phyloP scores from a whole-genome alignment of 2,888 invertebrate genomes.

The Hymenopus coronatus region DNA sequence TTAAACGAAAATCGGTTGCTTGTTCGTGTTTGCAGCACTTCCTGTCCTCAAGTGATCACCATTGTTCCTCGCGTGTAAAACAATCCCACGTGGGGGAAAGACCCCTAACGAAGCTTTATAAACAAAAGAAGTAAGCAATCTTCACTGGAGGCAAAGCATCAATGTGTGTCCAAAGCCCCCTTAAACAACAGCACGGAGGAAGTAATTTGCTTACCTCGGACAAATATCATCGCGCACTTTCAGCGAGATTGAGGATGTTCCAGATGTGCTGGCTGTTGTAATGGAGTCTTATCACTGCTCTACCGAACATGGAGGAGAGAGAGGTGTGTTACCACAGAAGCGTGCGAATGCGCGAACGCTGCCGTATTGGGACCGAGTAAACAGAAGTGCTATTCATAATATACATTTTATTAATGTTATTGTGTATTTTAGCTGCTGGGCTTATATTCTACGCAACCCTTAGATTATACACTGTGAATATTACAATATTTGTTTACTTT shows the following conservation, averaged over 20 bases:
- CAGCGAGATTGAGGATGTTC: background rate
- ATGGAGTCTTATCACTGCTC: background rate
- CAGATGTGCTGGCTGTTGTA: background rate
- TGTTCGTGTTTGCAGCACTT: background rate
- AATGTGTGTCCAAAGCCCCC: background rate
- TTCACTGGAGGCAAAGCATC: background rate
- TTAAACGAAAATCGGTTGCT: background rate
- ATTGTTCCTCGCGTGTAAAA: background rate
- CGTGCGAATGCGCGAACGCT: no score
- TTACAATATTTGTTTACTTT: no score
- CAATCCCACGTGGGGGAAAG: background rate
- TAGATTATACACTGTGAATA: no score
- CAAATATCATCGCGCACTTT: background rate
- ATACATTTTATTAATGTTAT: no score
- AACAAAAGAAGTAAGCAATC: background rate
- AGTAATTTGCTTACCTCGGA: background rate
- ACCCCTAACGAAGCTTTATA: background rate
- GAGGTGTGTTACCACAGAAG: no score
- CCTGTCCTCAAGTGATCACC: background rate
- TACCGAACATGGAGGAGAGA: no score
- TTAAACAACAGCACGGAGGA: background rate
- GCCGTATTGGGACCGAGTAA: no score
- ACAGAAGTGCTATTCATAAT: no score
- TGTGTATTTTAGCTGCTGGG: no score
- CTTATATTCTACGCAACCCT: no score